Conservation (phyloP, 2,113 vertebrate species). For the Cololabis saira region DNA sequence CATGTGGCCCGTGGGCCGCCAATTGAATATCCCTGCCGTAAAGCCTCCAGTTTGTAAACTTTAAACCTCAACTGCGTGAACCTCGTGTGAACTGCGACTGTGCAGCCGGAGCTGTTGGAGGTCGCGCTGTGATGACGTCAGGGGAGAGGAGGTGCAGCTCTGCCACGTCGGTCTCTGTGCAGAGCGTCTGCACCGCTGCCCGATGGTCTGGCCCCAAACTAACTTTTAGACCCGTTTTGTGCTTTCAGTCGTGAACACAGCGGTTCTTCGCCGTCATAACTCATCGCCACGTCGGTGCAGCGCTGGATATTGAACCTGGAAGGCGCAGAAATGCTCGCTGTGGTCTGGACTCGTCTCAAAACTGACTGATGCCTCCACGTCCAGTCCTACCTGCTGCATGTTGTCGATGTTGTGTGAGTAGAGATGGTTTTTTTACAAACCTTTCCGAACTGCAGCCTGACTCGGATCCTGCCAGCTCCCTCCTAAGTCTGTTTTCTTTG, state of each 20-base stretch:
- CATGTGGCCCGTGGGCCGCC: too few species aligned
- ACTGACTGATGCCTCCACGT: conserved; percentile 82
- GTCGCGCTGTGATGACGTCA: conserved; percentile 78
- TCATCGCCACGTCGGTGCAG: conserved; percentile 6
- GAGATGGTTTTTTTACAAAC: background rate
- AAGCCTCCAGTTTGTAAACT: background rate
- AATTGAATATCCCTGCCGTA: too few species aligned
- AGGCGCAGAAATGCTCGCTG: conserved; percentile 65
- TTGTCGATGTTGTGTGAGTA: conserved; percentile 78
- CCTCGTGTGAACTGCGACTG: conserved; percentile 56
- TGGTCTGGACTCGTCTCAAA: conserved; percentile 59
- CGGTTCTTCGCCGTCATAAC: conserved; percentile 6
- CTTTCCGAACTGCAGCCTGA: background rate
- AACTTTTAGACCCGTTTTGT: conserved; percentile 61
- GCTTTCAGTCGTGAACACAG: background rate
- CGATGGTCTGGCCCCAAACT: conserved; percentile 30
- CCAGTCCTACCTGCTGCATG: conserved; percentile 64
- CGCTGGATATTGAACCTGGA: conserved; percentile 36
- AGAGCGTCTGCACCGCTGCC: conserved; percentile 69
- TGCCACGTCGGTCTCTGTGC: conserved; percentile 85
- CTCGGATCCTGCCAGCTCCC: background rate
- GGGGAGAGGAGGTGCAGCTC: conserved; percentile 63
- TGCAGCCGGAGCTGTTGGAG: background rate
- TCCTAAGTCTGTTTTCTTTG: background rate
- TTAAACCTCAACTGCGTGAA: background rate